A percentile compares a stretch with the other conserved stretches of the same genome.
Conservation (phyloP, 2,797 vertebrate genomes). For the Gambusia yucatana region DNA sequence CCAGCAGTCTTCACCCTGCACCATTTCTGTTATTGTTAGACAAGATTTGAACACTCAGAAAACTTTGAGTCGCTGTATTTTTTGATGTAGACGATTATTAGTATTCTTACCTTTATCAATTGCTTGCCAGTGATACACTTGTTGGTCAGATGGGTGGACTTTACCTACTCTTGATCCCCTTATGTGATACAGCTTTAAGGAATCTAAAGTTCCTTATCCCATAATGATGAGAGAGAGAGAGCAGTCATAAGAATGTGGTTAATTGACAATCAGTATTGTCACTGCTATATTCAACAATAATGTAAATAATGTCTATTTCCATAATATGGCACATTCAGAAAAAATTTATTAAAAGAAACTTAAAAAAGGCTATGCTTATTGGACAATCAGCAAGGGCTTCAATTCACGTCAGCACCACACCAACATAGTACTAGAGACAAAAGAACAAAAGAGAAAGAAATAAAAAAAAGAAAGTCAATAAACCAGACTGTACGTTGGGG, state of each 20-base stretch:
- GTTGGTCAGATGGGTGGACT: not conserved
- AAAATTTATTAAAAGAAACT: not conserved
- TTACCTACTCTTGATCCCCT: not conserved
- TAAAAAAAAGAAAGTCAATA: slow-evolving; percentile 12
- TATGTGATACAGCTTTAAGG: not conserved
- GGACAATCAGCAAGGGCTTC: not conserved
- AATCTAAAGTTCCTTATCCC: not conserved
- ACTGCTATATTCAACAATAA: not conserved
- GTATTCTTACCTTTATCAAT: not conserved
- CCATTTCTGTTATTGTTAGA: too few species aligned
- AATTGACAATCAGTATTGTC: not conserved
- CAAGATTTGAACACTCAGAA: too few species aligned
- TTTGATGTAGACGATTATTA: not conserved
- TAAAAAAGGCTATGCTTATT: not conserved
- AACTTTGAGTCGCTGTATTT: too few species aligned
- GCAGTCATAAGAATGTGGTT: not conserved
- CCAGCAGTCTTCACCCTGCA: too few species aligned
- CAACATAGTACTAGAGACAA: not conserved
- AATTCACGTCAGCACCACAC: not conserved
- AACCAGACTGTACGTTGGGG: not conserved
- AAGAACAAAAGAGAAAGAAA: not conserved
- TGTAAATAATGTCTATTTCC: not conserved
- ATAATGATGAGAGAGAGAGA: not conserved
- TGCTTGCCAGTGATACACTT: not conserved
- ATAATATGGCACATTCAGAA: not conserved